These are phyloP conservation scores for Carpatolechia fugitivella DNA, from an alignment of 2,888 invertebrate genomes.

Conservation along the genomic window DNA sequence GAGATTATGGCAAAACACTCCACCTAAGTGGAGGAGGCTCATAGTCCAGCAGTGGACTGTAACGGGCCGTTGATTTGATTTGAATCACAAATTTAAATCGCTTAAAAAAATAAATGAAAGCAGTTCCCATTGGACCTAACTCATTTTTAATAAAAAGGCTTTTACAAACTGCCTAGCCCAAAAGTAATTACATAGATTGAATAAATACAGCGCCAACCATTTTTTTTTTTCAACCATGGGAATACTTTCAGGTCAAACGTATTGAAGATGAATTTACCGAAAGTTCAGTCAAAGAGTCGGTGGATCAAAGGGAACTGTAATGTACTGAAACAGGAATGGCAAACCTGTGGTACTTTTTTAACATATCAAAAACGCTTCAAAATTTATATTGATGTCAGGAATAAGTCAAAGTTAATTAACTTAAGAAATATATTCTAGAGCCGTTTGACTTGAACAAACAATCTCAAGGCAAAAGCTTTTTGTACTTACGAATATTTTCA, in stretches of 20 bases:
- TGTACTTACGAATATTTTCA: too few relatives aligned
- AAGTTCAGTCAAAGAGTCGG: slow-evolving; percentile 48
- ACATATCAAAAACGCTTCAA: neutral
- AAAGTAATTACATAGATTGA: slow-evolving; percentile 18
- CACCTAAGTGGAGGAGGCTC: too few relatives aligned
- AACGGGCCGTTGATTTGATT: too few relatives aligned
- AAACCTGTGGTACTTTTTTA: neutral
- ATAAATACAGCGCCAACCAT: slow-evolving; percentile 14
- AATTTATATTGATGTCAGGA: too few relatives aligned
- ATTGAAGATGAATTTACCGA: slow-evolving; percentile 46
- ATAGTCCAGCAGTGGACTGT: too few relatives aligned
- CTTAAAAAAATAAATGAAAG: too few relatives aligned
- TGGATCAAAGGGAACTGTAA: slow-evolving; percentile 46
- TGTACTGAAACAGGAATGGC: slow-evolving; percentile 24
- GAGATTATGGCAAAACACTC: too few relatives aligned
- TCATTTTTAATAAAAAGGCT: neutral
- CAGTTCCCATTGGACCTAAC: neutral
- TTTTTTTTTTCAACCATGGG: slow-evolving; percentile 26
- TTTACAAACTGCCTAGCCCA: neutral
- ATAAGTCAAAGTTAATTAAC: too few relatives aligned
- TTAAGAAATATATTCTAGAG: too few relatives aligned
- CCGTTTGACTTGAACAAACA: too few relatives aligned
- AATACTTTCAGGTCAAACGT: slow-evolving; percentile 41
- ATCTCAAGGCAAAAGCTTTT: too few relatives aligned
- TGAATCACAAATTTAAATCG: too few relatives aligned